Evolutionary conservation across 2,797 vertebrate genomes (phyloP), one percentile per base, ranked within the genome.

Genomic region (Chelon auratus): DNA sequence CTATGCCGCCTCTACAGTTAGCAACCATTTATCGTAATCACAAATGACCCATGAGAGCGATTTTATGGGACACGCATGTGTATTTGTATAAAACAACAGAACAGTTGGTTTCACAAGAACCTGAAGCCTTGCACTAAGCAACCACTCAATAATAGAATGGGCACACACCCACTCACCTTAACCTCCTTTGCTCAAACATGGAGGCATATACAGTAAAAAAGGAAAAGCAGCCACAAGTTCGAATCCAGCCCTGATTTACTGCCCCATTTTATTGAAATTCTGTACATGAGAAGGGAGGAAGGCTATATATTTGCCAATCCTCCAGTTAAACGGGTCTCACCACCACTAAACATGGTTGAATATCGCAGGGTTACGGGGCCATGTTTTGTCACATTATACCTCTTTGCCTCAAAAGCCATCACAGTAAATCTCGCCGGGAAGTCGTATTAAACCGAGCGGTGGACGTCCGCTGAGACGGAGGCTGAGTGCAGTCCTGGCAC

Each of bases 361-460:
- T 95, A 94, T 96, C 94, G 93, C 85, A 87, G 93, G 94, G 95
- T 96, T 96, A 96, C 91, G 93, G 95, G 95, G 95, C 93, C 93
- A 61, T 93, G 94, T 94, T 95, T 95, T 96, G 95, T 95, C 96
- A 96, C 95, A 96, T 95, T 96, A 96, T 97, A 95, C 94, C 95
- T 96, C 94, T 96, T 96, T 94, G 95, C 95, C 95, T 96, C 94
- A 95, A 96, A 96, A 95, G 94, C 93, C 95, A 92, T 95, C 93
- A 92, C 90, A 93, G 95, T 97, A 97, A 97, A 97, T 97, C 95
- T 95, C 90, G 87, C 79, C 80, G 90, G 92, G 92, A 92, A 94
- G 95, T 95, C 94, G 93, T 96, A 96, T 96, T 97, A 96, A 96
- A 96, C 85, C 72, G 73, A 88, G 95, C 94, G 91, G 94, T 94